phyloP scores from a whole-genome alignment of 92 coral and sea anemone species.

The Epizoanthus ramosus region DNA sequence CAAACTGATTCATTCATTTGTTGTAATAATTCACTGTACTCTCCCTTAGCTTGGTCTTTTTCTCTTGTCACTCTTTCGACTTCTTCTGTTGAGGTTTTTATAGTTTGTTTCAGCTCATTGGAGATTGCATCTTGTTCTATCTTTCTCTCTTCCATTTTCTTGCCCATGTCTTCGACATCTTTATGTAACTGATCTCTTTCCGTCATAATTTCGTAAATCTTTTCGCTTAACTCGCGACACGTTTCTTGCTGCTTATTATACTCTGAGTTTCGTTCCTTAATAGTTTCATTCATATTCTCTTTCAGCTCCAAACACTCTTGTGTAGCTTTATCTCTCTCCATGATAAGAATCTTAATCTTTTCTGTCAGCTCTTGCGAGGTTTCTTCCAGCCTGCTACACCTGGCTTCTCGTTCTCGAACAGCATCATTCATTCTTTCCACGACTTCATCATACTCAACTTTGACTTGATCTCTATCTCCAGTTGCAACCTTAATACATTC shows the following conservation, averaged over 20 bases:
- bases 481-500: not conserved
- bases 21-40: constrained; percentile 1
- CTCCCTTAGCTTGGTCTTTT: not conserved
- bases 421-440: too few relatives aligned
- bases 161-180: not conserved
- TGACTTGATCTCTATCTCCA: not conserved
- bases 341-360: not conserved
- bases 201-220: not conserved
- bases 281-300: too few relatives aligned
- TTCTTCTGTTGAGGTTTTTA: not conserved
- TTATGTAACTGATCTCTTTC: constrained; percentile 5
- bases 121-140: not conserved
- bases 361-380: not conserved
- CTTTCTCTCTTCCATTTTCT: not conserved
- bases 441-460: too few relatives aligned
- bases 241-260: too few relatives aligned
- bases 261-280: too few relatives aligned
- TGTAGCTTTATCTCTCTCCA: not conserved
- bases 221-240: not conserved
- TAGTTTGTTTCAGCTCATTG: not conserved
- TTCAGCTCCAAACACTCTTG: too few relatives aligned
- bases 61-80: not conserved
- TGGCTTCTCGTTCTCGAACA: too few relatives aligned
- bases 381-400: too few relatives aligned
- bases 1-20: not conserved